These are phyloP conservation scores for Phymorhynchus buccinoides DNA, from an alignment of 1,140 invertebrate species.

Conservation along the genomic window DNA sequence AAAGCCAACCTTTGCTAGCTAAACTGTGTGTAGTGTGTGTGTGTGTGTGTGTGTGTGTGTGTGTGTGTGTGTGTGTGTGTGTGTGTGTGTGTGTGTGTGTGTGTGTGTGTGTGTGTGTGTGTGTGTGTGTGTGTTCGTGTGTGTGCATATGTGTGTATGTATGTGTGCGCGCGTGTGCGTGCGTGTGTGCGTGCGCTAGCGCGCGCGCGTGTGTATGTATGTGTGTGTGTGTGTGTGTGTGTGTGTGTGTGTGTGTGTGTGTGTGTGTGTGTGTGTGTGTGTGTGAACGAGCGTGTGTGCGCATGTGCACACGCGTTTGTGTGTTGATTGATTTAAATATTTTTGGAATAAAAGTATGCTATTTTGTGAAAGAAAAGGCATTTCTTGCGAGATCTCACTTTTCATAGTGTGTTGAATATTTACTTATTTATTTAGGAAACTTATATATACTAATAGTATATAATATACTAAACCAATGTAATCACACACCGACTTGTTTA, in stretches of 20 bases:
- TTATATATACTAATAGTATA: no score
- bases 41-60: background rate
- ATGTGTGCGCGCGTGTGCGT: background rate
- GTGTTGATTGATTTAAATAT: no score
- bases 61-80: background rate
- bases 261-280: background rate
- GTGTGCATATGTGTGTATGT: background rate
- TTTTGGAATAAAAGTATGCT: no score
- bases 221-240: background rate
- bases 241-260: background rate
- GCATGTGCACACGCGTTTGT: background rate
- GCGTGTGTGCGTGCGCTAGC: background rate
- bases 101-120: background rate
- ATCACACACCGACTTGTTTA: no score
- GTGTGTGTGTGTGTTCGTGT: background rate
- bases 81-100: conserved; percentile 6
- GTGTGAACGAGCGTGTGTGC: background rate
- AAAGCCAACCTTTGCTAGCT: no score
- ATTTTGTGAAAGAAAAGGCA: no score
- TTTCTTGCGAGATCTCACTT: no score
- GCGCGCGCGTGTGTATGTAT: background rate
- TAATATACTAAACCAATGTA: no score
- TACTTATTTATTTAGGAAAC: no score
- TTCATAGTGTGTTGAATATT: no score
- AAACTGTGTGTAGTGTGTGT: no score